phyloP scores from a whole-genome alignment of 2,113 vertebrate species.

The Cheirogaleus medius region DNA sequence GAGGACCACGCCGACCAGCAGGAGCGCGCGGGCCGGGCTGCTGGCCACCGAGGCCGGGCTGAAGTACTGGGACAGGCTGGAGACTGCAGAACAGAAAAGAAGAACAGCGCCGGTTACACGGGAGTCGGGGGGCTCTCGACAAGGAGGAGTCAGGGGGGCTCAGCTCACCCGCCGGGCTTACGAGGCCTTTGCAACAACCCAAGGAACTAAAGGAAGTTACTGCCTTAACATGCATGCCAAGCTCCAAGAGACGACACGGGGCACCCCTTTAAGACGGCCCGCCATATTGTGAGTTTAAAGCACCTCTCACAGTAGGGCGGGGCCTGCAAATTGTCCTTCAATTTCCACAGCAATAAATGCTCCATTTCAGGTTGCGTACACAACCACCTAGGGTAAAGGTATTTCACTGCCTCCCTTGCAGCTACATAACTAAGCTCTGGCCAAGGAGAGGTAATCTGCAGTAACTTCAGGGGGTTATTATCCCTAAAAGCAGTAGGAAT shows the following conservation, averaged over 20 bases:
- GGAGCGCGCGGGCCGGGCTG: conserved; percentile 88
- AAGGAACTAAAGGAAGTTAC: background rate
- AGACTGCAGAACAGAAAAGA: conserved; percentile 86
- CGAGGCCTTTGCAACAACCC: no score
- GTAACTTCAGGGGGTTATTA: background rate
- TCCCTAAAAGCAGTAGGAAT: background rate
- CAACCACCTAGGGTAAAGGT: rapidly evolving
- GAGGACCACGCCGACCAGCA: conserved; percentile 91
- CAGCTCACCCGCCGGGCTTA: background rate
- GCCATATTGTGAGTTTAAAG: rapidly evolving
- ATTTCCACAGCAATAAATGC: rapidly evolving
- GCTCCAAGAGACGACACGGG: background rate
- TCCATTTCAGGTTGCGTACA: rapidly evolving
- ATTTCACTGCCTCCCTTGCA: background rate
- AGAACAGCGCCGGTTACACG: background rate
- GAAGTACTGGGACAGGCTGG: conserved; percentile 95
- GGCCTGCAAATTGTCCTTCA: background rate
- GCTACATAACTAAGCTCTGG: background rate
- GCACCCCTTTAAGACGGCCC: background rate
- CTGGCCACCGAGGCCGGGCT: conserved; percentile 88
- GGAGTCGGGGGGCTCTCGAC: background rate
- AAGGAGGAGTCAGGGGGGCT: background rate
- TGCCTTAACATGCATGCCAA: rapidly evolving
- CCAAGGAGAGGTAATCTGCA: background rate
- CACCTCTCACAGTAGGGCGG: no score